A percentile compares a stretch with the other conserved stretches of the same genome.
phyloP scores from a whole-genome alignment of 2,888 invertebrate species.

The Sceliomorpha sp. region DNA sequence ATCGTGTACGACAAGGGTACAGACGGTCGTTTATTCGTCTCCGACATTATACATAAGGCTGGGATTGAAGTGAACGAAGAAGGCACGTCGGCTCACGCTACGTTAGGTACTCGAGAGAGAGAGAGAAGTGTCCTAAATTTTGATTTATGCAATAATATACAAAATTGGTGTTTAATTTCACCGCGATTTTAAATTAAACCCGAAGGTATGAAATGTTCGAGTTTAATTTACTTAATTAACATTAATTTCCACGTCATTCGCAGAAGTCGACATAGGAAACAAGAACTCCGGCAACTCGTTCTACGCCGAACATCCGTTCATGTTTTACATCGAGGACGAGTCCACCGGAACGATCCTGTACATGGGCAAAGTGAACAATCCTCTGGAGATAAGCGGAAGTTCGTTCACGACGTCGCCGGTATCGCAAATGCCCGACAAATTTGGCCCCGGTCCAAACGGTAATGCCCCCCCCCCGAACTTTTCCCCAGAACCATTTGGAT shows the following conservation, averaged over 20 bases:
- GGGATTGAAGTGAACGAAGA: slow-evolving; percentile 89
- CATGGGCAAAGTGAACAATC: slow-evolving; percentile 87
- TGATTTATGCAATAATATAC: not conserved
- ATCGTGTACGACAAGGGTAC: slow-evolving; percentile 83
- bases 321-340: slow-evolving; percentile 90
- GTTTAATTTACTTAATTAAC: too few relatives aligned
- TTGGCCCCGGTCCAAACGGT: slow-evolving; percentile 18
- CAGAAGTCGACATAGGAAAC: slow-evolving; percentile 86
- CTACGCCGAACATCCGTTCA: slow-evolving; percentile 87
- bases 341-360: slow-evolving; percentile 87
- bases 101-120: slow-evolving; percentile 84
- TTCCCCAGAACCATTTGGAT: too few relatives aligned
- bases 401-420: slow-evolving; percentile 2
- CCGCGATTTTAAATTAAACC: too few relatives aligned
- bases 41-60: slow-evolving; percentile 87
- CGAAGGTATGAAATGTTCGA: too few relatives aligned
- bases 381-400: slow-evolving; percentile 78
- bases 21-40: slow-evolving; percentile 83
- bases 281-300: slow-evolving; percentile 86
- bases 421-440: slow-evolving; percentile 24
- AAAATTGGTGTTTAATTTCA: not conserved
- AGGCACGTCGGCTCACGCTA: slow-evolving; percentile 86
- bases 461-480: too few relatives aligned
- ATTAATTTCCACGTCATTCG: too few relatives aligned
- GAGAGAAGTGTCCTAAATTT: too few relatives aligned